Conservation (phyloP, 2,113 vertebrate species). For the Halichoeres trimaculatus region DNA sequence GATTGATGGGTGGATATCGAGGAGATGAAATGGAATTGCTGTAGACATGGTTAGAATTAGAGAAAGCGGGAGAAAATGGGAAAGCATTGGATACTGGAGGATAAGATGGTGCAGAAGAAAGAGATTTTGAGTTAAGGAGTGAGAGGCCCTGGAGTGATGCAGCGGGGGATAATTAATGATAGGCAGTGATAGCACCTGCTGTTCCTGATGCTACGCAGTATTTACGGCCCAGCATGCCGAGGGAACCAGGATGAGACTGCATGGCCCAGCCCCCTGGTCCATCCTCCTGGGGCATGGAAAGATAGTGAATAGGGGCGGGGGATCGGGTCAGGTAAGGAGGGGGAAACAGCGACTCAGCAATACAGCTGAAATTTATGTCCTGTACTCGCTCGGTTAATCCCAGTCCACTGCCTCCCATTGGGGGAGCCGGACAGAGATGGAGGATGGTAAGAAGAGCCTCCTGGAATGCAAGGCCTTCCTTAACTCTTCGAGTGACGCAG, state of each 20-base stretch:
- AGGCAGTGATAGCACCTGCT: conserved; percentile 76
- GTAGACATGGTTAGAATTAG: conserved; percentile 44
- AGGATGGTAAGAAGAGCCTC: conserved; percentile 52
- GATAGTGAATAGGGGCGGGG: conserved; percentile 16
- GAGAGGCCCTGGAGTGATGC: conserved; percentile 70
- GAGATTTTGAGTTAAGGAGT: conserved; percentile 63
- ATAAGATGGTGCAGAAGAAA: conserved; percentile 60
- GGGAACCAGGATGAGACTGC: conserved; percentile 59
- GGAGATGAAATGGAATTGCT: conserved; percentile 38
- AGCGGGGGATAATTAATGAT: conserved; percentile 78
- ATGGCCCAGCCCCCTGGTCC: conserved; percentile 41
- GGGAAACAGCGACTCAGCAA: conserved; percentile 69
- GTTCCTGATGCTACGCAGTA: conserved; percentile 71
- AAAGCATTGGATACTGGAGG: conserved; percentile 21
- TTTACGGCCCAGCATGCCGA: conserved; percentile 72
- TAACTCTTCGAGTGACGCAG: conserved; percentile 41
- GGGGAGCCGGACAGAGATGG: conserved; percentile 73
- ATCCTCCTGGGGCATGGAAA: conserved; percentile 47
- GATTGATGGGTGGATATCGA: conserved; percentile 38
- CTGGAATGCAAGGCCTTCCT: conserved; percentile 50
- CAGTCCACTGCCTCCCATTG: conserved; percentile 56
- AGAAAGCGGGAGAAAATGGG: conserved; percentile 41
- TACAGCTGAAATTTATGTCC: conserved; percentile 65
- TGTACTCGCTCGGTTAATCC: conserved; percentile 65
- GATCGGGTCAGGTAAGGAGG: conserved; percentile 38